These are phyloP conservation scores for Misgurnus mizolepis DNA, from an alignment of 2,113 vertebrate species.

Conservation along the genomic window DNA sequence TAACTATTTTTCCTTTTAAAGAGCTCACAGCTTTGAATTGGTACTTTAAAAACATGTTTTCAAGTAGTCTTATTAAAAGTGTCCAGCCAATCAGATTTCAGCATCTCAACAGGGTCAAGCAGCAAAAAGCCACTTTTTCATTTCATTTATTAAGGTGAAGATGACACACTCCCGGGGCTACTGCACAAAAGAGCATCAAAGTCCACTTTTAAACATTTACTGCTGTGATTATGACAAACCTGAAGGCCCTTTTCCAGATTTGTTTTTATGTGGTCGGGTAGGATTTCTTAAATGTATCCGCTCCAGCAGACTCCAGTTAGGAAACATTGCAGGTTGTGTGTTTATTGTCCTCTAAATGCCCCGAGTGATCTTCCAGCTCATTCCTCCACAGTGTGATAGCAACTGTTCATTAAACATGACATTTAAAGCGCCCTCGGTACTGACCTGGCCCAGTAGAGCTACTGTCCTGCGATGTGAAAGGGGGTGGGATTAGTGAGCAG, in stretches of 20 bases:
- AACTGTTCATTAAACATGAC: conserved; percentile 29
- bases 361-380: not conserved
- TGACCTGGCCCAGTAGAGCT: conserved; percentile 7
- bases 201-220: not conserved
- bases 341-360: conserved; percentile 13
- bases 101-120: not conserved
- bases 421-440: conserved; percentile 14
- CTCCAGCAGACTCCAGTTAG: conserved; percentile 26
- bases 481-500: not conserved
- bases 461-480: not conserved
- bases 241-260: conserved; percentile 14
- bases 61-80: too few species aligned
- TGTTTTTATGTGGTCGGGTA: not conserved
- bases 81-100: too few species aligned
- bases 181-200: conserved; percentile 2
- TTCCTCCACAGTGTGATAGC: conserved; percentile 10
- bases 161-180: not conserved
- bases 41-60: too few species aligned
- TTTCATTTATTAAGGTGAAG: not conserved
- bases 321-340: conserved; percentile 35
- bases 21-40: too few species aligned
- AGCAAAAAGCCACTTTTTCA: not conserved
- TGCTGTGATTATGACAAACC: conserved; percentile 19
- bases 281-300: conserved; percentile 23
- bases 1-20: too few species aligned